Evolutionary conservation across 2,113 vertebrate genomes (phyloP).

Genomic region (Etheostoma cragini): DNA sequence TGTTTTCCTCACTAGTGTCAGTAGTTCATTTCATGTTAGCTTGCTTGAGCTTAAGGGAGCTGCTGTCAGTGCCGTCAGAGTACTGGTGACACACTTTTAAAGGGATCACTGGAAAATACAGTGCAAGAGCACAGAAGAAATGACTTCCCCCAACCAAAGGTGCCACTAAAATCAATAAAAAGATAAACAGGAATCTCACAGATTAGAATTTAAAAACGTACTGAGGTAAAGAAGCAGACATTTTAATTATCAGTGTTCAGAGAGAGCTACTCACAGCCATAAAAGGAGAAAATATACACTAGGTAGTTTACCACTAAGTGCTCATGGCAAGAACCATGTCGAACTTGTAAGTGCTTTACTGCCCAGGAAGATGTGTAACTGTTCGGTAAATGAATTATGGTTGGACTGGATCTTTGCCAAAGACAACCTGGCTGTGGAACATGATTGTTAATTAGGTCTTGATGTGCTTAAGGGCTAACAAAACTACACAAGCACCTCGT

Average conservation of each 20-base stretch:
- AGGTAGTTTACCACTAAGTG: conserved; percentile 68
- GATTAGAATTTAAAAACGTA: conserved; percentile 57
- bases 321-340: conserved; percentile 65
- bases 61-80: conserved; percentile 27
- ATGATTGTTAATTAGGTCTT: conserved; percentile 77
- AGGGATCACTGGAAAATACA: conserved; percentile 41
- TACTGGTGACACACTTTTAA: conserved; percentile 21
- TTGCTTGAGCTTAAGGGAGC: conserved; percentile 43
- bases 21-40: conserved; percentile 37
- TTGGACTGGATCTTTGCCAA: conserved; percentile 70
- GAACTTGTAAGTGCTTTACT: conserved; percentile 74
- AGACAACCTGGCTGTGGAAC: conserved; percentile 77
- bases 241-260: conserved; percentile 63
- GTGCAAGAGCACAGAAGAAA: conserved; percentile 21
- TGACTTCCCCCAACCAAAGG: conserved; percentile 12
- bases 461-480: conserved; percentile 79
- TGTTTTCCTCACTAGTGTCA: conserved; percentile 30
- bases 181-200: conserved; percentile 49
- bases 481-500: conserved; percentile 72
- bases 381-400: conserved; percentile 76
- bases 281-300: conserved; percentile 69
- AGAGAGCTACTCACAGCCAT: conserved; percentile 63
- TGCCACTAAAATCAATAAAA: conserved; percentile 51
- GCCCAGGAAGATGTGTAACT: conserved; percentile 69
- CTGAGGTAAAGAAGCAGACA: conserved; percentile 46